phyloP scores from a whole-genome alignment of 2,797 vertebrate genomes.

The Masticophis lateralis region DNA sequence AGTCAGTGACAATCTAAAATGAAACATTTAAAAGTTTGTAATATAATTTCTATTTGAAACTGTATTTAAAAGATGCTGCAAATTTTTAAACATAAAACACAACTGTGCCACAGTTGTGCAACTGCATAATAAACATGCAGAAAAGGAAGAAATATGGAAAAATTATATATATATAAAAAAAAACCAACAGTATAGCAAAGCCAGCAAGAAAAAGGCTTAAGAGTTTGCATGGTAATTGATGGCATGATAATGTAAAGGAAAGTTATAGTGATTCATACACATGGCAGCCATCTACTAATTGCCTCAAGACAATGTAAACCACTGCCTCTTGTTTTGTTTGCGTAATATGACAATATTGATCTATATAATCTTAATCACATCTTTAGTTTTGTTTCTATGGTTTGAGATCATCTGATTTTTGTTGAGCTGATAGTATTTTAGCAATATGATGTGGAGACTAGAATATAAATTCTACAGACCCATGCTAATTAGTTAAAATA shows the following conservation, averaged over 20 bases:
- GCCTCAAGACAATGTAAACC: neutral
- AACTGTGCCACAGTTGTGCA: neutral
- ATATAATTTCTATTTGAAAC: neutral
- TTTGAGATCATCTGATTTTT: neutral
- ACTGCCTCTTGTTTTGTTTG: neutral
- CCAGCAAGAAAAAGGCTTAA: neutral
- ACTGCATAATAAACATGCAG: neutral
- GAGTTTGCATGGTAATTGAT: neutral
- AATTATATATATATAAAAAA: neutral
- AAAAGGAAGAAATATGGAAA: neutral
- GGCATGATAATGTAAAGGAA: neutral
- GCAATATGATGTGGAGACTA: neutral
- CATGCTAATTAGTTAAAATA: neutral
- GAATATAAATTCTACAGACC: neutral
- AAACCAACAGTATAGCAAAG: neutral
- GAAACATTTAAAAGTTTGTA: slow-evolving; percentile 41
- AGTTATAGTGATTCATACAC: neutral
- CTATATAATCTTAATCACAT: neutral
- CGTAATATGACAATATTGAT: neutral
- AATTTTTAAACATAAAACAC: neutral
- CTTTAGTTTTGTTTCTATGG: neutral
- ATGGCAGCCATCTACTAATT: neutral
- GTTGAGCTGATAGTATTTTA: neutral
- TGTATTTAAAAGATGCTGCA: neutral
- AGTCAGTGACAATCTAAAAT: slow-evolving; percentile 93